phyloP scores from a whole-genome alignment of 2,888 invertebrate genomes.

The Steromphala cineraria region DNA sequence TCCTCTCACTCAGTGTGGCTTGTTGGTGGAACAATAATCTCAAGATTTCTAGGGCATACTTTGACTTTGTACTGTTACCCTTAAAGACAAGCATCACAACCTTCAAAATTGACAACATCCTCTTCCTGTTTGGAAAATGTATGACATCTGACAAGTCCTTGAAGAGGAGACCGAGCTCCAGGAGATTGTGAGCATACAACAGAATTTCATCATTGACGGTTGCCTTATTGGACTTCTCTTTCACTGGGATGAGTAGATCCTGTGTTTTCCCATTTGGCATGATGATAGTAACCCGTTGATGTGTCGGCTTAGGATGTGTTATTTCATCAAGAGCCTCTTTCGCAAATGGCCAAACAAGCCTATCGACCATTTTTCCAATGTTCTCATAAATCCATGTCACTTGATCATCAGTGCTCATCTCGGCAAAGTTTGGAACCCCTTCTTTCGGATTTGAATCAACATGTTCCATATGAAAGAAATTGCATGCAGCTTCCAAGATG shows the following conservation, averaged over 20 bases:
- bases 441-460: neutral
- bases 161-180: neutral
- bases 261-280: neutral
- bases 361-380: slow-evolving; percentile 8
- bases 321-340: neutral
- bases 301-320: neutral
- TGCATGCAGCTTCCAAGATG: slow-evolving; percentile 28
- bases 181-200: neutral
- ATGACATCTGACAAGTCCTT: neutral
- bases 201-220: neutral
- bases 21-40: neutral
- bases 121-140: neutral
- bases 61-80: neutral
- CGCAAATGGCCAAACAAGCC: neutral
- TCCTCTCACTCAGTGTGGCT: neutral
- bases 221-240: neutral
- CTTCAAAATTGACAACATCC: too few relatives aligned
- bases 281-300: neutral
- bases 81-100: too few relatives aligned
- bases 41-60: neutral
- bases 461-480: slow-evolving; percentile 28
- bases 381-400: slow-evolving; percentile 10
- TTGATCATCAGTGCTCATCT: neutral
- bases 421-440: neutral
- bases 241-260: neutral